phyloP scores from a whole-genome alignment of 2,888 invertebrate genomes.

The Palloptera scutellata region DNA sequence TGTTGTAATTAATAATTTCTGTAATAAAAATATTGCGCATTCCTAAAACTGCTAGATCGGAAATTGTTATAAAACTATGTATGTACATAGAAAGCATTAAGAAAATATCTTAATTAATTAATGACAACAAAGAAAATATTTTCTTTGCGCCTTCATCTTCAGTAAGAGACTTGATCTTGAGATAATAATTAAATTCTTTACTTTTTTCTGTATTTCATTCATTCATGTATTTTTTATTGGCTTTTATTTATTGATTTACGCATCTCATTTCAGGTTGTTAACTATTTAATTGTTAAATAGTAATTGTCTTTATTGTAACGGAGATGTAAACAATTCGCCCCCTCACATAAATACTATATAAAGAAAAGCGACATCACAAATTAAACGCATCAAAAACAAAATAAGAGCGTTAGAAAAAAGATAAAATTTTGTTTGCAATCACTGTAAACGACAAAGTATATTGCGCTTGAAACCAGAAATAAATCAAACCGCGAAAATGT shows the following conservation, averaged over 20 bases:
- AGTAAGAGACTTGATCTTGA: slow-evolving; percentile 9
- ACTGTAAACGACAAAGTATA: not conserved
- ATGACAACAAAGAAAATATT: not conserved
- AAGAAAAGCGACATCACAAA: not conserved
- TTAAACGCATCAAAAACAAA: slow-evolving; percentile 13
- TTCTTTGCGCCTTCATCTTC: not conserved
- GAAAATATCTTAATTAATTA: not conserved
- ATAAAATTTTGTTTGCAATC: no score
- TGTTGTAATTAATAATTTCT: no score
- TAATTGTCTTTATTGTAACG: slow-evolving; percentile 33
- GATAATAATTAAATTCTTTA: no score
- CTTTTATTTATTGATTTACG: no score
- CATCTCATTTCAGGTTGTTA: slow-evolving; percentile 47
- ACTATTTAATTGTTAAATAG: slow-evolving; percentile 28
- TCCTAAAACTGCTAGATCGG: no score
- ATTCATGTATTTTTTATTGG: no score
- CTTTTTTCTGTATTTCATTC: no score
- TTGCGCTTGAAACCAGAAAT: slow-evolving; percentile 20
- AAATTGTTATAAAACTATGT: no score
- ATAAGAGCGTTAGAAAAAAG: slow-evolving; percentile 6
- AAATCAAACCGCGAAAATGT: slow-evolving; percentile 42
- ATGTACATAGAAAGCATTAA: no score
- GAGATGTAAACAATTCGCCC: slow-evolving; percentile 58
- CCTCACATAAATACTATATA: slow-evolving; percentile 25
- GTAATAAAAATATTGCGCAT: no score